Percentiles rank a stretch among this genome's conserved stretches.
These are phyloP conservation scores for Myocastor coypus DNA, from an alignment of 2,113 vertebrate species.

Conservation along the genomic window DNA sequence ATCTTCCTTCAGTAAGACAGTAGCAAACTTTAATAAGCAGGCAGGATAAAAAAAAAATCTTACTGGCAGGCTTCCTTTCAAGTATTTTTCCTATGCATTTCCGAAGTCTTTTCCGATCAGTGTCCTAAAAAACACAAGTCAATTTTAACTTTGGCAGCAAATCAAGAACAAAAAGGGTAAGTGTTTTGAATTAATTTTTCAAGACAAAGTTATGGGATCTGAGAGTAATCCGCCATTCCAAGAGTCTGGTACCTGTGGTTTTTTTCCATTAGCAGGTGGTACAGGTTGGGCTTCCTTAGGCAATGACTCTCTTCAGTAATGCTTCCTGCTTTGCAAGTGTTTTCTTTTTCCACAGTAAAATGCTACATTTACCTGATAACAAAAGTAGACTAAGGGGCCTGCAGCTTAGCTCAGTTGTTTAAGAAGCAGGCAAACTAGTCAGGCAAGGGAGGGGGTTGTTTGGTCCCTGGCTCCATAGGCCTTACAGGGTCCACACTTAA, in stretches of 20 bases:
- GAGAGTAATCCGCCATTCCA: not conserved
- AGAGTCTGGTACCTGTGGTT: not conserved
- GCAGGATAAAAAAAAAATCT: not conserved
- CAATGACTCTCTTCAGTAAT: not conserved
- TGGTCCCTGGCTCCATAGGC: no score
- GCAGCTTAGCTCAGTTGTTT: no score
- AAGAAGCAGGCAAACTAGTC: no score
- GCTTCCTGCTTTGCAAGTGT: not conserved
- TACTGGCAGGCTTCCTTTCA: conserved; percentile 53
- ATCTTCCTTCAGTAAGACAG: not conserved
- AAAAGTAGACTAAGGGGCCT: not conserved
- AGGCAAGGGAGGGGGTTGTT: no score
- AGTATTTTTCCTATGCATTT: conserved; percentile 76
- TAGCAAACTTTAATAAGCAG: conserved; percentile 24
- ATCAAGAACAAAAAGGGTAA: conserved; percentile 78
- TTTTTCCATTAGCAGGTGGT: conserved; percentile 66
- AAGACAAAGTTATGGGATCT: conserved; percentile 54
- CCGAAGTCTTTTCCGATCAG: conserved; percentile 67
- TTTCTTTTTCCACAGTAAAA: conserved; percentile 29
- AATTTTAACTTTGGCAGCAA: conserved; percentile 76
- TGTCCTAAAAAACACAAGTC: conserved; percentile 69
- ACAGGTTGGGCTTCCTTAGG: not conserved
- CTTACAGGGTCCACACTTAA: no score
- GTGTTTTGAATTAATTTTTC: conserved; percentile 71
- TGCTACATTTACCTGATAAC: not conserved